Base-by-base conservation (phyloP, 2,888 invertebrate genomes). In the Shargacucullia verbasci region DNA sequence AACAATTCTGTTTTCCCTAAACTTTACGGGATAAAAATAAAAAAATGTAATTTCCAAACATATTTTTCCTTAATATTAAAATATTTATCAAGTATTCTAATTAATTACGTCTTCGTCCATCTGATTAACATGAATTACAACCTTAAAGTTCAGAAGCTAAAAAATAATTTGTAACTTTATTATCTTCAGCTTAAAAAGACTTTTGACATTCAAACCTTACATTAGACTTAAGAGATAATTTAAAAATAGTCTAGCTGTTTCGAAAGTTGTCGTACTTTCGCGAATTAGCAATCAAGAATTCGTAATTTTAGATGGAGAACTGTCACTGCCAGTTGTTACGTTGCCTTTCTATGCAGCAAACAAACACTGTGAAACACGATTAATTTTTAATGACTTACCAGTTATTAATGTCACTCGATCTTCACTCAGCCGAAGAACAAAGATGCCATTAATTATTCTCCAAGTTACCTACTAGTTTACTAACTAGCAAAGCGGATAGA, bases 121-220 rank as follows among this genome's bases (percentile, higher is more conserved):
- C 60, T 41, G 67, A 63, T 63, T 59, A 63, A 46, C 29, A 38
- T 59, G 59, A 66, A 59, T 66, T 47, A 59, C 59, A 39, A 2
- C 25, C 11, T 6, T 29, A 33, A 67, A 64, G 46, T 39, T 67
- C 31, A 68, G 33, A 47, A 29, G 33, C 25, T 33, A 60, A 52
- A 54, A 64, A 53, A 54, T 31, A 34, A 48, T 52, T 67, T 41
- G 2, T 11, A 45, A 53, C 27, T 60, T 47, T 44, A 12, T 15
- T 31, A 48, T 59, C 61, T 45, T 27, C n/a, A 12, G 9, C 14
- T 29, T 7, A 46, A 43, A 38, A 61, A 29, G 55, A 40, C 63
- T 49, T 61, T 47, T 55, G 55, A 47, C 50, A 55, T 61, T 55
- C 37, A 5, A 34, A 55, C 20, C 12, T 35, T 14, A 39, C 41